Conservation (phyloP, 2,797 vertebrate genomes). For the Prionace glauca region DNA sequence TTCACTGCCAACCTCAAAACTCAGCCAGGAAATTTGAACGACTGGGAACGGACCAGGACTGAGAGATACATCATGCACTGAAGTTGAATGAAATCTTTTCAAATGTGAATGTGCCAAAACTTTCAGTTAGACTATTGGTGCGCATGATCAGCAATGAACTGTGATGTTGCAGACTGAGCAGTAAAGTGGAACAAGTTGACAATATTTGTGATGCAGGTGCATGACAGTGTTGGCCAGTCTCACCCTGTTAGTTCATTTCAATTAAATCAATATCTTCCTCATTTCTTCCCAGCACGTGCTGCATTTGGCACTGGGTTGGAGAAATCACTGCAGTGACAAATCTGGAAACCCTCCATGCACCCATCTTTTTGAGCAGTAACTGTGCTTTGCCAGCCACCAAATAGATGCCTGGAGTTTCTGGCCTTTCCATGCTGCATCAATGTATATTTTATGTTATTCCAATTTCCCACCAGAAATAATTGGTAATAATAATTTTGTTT, state of each 20-base stretch:
- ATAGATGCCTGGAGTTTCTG: neutral
- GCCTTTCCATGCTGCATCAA: neutral
- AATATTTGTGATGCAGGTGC: neutral
- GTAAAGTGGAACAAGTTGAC: neutral
- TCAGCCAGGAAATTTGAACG: neutral
- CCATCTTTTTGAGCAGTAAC: neutral
- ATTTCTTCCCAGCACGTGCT: neutral
- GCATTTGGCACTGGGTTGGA: neutral
- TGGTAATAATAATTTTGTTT: neutral
- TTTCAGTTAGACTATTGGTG: neutral
- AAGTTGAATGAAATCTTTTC: neutral
- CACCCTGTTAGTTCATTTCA: neutral
- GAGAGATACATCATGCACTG: neutral
- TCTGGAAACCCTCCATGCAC: neutral
- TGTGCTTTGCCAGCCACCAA: neutral
- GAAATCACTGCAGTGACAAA: neutral
- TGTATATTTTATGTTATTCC: neutral
- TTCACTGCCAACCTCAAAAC: neutral
- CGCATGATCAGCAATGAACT: neutral
- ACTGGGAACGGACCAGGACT: neutral
- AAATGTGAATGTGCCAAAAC: neutral
- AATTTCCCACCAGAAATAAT: neutral
- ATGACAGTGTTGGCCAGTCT: neutral
- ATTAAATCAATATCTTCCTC: neutral
- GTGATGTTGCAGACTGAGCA: neutral